Conservation (phyloP, 1,140 invertebrate species). For the Diorhabda elongata region DNA sequence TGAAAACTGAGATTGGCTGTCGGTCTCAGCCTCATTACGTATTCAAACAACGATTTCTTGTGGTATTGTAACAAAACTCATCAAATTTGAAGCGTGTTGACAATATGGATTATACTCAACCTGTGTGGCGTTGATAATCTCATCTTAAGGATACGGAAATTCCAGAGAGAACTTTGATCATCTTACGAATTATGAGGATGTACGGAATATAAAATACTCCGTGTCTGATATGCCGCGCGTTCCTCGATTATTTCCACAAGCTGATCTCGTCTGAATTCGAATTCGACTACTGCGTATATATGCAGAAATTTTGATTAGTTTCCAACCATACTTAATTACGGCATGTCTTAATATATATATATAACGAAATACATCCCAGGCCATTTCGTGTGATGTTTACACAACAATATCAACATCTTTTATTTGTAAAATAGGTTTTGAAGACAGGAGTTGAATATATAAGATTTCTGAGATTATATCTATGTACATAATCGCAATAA, state of each 20-base stretch:
- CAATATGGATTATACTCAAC: slow-evolving; percentile 46
- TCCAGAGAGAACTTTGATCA: slow-evolving; percentile 47
- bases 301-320: slow-evolving; percentile 12
- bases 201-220: slow-evolving; percentile 42
- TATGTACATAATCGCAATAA: no score
- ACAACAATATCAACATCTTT: no score
- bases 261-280: slow-evolving; percentile 11
- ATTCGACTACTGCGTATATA: slow-evolving; percentile 11
- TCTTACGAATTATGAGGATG: slow-evolving; percentile 46
- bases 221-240: slow-evolving; percentile 25
- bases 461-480: no score
- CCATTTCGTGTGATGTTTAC: background rate
- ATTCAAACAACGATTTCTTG: slow-evolving; percentile 35
- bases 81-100: slow-evolving; percentile 48
- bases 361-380: background rate
- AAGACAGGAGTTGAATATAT: no score
- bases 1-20: slow-evolving; percentile 17
- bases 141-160: slow-evolving; percentile 47
- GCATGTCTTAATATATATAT: background rate
- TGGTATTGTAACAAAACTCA: slow-evolving; percentile 47
- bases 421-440: no score
- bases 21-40: slow-evolving; percentile 33
- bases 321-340: slow-evolving; percentile 11
- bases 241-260: slow-evolving; percentile 31
- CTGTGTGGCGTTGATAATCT: slow-evolving; percentile 45